Base-by-base conservation (phyloP, 1,140 invertebrate genomes). In the Drosophila mojavensis region DNA sequence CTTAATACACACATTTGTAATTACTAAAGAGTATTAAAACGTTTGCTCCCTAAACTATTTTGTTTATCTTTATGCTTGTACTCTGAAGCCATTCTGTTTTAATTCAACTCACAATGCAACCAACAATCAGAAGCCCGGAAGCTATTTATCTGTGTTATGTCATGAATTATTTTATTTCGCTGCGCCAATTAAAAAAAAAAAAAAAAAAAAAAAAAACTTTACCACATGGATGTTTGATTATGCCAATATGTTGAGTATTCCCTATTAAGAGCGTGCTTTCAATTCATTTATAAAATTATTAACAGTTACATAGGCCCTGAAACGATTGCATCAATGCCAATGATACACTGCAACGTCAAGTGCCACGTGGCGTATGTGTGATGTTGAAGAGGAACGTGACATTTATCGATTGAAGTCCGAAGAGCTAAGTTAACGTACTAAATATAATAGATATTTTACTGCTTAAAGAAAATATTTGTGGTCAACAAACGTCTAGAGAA, bases 191-290 rank as follows among this genome's bases (percentile, higher is more conserved):
- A n/a, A n/a, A 20, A 20, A 58, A 84, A 84, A 69, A 65, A 68
- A 68, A 64, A 68, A 60, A 41, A 17, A 6, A 36, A 59, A 62
- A 72, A 66, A n/a, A n/a, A n/a, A n/a, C n/a, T n/a, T n/a, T n/a
- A n/a, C n/a, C n/a, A n/a, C n/a, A n/a, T n/a, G n/a, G 55, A 59
- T 55, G 78, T 78, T 86, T 79, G 63, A 72, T 86, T 63, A 72
- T 59, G 63, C 50, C 65, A 70, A 83, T 82, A 81, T 81, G 74
- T 43, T 36, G 30, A 54, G 26, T 68, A 41, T 62, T n/a, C 36
- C 45, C 55, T 71, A 67, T 67, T 60, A 60, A 82, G 64, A 75
- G 60, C 60, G 50, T 51, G 53, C 11, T 80, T 75, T 77, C 60
- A 55, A 80, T 74, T 74, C 50, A 85, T 70, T 84, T 76, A 61